Evolutionary conservation across 2,888 invertebrate species (phyloP), one percentile per base, ranked within the genome.

Genomic region (Tenthredo distinguenda): DNA sequence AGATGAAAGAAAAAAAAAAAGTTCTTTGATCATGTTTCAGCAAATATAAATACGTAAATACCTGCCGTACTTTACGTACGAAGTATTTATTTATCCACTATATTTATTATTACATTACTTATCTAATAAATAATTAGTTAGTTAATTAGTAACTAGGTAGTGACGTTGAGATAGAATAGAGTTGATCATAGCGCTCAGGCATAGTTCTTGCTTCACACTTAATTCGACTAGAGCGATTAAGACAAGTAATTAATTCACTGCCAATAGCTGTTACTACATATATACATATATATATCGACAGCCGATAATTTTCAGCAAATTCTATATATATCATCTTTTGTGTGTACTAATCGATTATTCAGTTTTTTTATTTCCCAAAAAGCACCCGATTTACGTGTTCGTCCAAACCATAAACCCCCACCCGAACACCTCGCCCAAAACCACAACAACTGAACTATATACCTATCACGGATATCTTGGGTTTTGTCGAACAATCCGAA

Each of bases 121-220:
- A 74, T 74, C 72, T 18, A 55, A 50, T 77, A 77, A 50, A 34
- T 77, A 77, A 77, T 77, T 77, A 77, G 77, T 77, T 77, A 77
- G 77, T 77, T 18, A 55, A 50, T 77, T 77, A 77, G 77, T 55
- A 50, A 77, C 26, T 77, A 77, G 77, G 34, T 77, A 77, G 81
- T 81, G 81, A 81, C 62, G 81, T 81, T 58, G 58, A 81, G 81
- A 81, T 81, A 81, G 58, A 81, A 40, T 62, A 81, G 34, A 62
- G 47, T 81, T 81, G 81, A 81, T 40, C 34, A 81, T 81, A 81
- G 81, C 81, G 58, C 81, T 81, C 81, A 58, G 81, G 62, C 81
- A 81, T 77, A 77, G 34, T 21, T 62, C 40, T 37, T 58, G 37
- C 34, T 58, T 79, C 21, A 62, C 37, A 79, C 62, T 58, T 74